Base-by-base conservation (phyloP, 2,113 vertebrate genomes). In the Epinephelus cyanopodus region DNA sequence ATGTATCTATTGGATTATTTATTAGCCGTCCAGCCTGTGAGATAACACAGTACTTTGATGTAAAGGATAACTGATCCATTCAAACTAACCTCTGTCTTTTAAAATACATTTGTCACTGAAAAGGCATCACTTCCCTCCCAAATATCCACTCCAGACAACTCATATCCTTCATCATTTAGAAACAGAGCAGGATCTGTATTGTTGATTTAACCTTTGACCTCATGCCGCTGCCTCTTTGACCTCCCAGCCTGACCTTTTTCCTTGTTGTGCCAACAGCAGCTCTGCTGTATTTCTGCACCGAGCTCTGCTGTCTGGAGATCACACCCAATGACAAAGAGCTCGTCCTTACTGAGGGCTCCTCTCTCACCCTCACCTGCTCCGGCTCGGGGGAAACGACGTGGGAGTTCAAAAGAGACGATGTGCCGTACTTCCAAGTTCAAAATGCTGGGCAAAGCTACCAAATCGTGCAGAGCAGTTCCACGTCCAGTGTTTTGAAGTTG, bases 291-390 rank as follows among this genome's bases (percentile, higher is more conserved):
- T 77, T 95, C 71, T 91, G 89, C 75, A 21, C 70, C 0, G 81
- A 88, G 23, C 19, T 64, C 70, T 70, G 56, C 2, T 45, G 89
- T 72, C 93, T 98, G 87, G 90, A 94, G 85, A 93, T 98, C 8
- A 91, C 56, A 5, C 97, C 97, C 5, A 39, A 67, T 0, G 93
- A 90, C 11, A 47, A 90, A 3, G 94, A 97, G 83, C 74, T 97
- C 0, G 21, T 97, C 84, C 95, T 99, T 33, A 48, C 80, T 7
- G 13, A 94, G 52, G 96, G 95, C 75, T 96, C 96, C 69, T 95
- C 93, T 71, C 89, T 96, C 56, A 94, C 83, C 37, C 91, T 98
- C 48, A 94, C 90, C 70, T 99, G 98, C 92, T 96, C 91, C 0
- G 95, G 96, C 42, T 91, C 94, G 0, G 56, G 66, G 0, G 63